Base-by-base conservation (phyloP, 2,888 invertebrate genomes). In the Tetanocera ferruginea region DNA sequence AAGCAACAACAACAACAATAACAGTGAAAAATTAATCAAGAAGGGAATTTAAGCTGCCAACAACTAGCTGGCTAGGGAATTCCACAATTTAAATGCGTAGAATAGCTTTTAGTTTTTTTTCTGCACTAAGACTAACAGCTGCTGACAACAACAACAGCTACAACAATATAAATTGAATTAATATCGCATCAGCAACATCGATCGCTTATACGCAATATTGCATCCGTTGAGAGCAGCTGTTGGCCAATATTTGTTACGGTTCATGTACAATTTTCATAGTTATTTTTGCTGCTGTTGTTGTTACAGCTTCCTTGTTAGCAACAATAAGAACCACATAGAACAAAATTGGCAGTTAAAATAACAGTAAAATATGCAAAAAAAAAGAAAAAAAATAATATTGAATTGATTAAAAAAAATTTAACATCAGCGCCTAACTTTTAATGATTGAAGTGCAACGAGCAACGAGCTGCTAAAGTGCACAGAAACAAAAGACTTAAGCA, bases 231-330 rank as follows among this genome's bases (percentile, higher is more conserved):
- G 67, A 55, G 57, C 49, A 49, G 70, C 34, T 43, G 85, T 87
- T 87, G 87, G 88, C 86, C 83, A 88, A 87, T 85, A 86, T 84
- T 84, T 84, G 87, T 84, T 85, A 87, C 87, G 88, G 88, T 88
- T 88, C 87, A 86, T 84, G 86, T 84, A 84, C 72, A 74, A 64
- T 57, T 72, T 55, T 57, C 34, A 80, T 76, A 79, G 76, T 76
- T 80, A 69, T 77, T 76, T 31, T 62, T 79, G 71, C 74, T 80
- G 76, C 72, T 34, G 37, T 31, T 77, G 52, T 77, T 64, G 64
- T 66, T 55, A 31, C n/a, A 34, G 43, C 23, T 60, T 19, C 25
- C 28, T 28, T 64, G 67, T 34, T 67, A 23, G 14, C 34, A 78
- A 78, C 60, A 74, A 74, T 28, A 23, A n/a, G 57, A 23, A 37